Evolutionary conservation across 1,140 invertebrate species (phyloP), one percentile per base, ranked within the genome.

Genomic region (Drosophila oshimai): DNA sequence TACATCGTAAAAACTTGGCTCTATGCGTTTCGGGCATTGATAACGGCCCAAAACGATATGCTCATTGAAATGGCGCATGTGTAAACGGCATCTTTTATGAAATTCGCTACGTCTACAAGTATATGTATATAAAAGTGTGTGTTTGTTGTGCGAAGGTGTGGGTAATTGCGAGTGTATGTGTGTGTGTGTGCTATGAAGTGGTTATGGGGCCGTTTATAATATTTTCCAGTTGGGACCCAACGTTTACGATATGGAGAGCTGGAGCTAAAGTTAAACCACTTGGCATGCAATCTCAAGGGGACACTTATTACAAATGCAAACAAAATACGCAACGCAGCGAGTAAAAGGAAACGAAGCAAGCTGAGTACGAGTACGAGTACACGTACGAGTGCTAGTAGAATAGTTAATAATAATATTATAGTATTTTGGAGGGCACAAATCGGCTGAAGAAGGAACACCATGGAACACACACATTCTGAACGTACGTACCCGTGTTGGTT

Each of bases 401-500:
- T 49, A 65, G 29, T 64, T 36, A 37, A 39, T 22, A 47, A 29
- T 39, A 67, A 33, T 46, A 12, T 44, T 29, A 20, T 20, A 28
- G 6, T 17, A 24, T n/a, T 24, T 7, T 7, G 6, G 44, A 46
- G 44, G 18, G n/a, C 24, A 33, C 17, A 26, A 49, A 29, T 12
- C 29, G 22, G 31, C 50, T 61, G 39, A 62, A 58, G 39, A 62
- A 58, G 74, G 46, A 70, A 44, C 46, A 67, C 67, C 13, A 12
- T 26, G 53, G 44, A 74, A 50, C 33, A 65, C 68, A 70, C 62
- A 71, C 70, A 55, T 47, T 47, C 28, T 26, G 18, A 61, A 54
- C n/a, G 9, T 26, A 90, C 89, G 91, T 92, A 97, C 97, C 97
- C 79, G 97, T 99, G 91, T 98, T 98, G 44, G 98, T 99, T 92